phyloP scores from a whole-genome alignment of 2,113 vertebrate species.

The Maccullochella peelii region DNA sequence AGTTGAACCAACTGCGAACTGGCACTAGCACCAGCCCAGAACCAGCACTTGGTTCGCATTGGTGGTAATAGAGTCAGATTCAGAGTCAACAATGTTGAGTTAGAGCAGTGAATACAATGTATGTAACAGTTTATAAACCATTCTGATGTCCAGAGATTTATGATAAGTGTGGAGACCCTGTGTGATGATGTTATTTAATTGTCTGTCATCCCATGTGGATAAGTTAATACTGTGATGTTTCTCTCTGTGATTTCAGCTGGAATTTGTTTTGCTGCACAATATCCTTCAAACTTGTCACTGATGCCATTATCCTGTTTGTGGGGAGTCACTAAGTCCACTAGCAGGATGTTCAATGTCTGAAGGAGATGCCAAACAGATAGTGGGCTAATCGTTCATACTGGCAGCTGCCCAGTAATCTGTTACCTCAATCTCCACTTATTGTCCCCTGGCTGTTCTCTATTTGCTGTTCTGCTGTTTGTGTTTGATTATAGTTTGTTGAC shows the following conservation, averaged over 20 bases:
- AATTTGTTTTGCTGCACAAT: neutral
- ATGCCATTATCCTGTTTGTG: neutral
- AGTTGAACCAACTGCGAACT: too few relatives aligned
- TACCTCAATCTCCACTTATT: constrained; percentile 41
- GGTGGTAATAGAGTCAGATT: too few relatives aligned
- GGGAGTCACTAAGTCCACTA: too few relatives aligned
- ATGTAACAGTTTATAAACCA: neutral
- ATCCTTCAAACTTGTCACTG: neutral
- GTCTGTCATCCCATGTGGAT: neutral
- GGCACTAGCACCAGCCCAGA: too few relatives aligned
- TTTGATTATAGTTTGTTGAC: constrained; percentile 73
- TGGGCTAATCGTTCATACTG: neutral
- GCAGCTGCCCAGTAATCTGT: constrained; percentile 21
- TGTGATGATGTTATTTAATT: neutral
- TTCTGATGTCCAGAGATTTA: neutral
- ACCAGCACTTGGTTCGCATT: too few relatives aligned
- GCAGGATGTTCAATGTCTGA: constrained; percentile 1
- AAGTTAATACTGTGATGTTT: neutral
- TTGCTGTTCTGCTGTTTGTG: too few relatives aligned
- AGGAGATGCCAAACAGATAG: constrained; percentile 31
- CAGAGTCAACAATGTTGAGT: neutral
- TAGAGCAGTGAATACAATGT: neutral
- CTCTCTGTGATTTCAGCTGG: neutral
- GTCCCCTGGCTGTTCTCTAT: constrained; percentile 45
- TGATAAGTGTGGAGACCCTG: neutral